phyloP scores from a whole-genome alignment of 2,113 vertebrate species.

The Centropus bengalensis region DNA sequence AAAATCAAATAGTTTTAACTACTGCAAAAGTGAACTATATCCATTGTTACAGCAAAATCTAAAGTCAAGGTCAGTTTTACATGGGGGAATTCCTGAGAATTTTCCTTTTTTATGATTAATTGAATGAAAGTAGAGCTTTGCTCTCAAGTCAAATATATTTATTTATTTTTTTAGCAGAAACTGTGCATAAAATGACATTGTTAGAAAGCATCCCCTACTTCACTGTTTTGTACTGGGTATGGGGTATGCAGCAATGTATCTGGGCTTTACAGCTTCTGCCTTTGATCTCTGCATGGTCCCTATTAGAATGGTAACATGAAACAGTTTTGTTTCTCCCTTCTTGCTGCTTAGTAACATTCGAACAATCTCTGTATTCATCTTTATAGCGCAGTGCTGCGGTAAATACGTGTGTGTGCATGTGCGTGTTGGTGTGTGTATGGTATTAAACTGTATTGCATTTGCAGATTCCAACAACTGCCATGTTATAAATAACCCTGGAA shows the following conservation, averaged over 20 bases:
- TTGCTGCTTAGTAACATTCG: background rate
- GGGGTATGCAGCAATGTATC: background rate
- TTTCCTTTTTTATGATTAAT: background rate
- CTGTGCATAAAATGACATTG: background rate
- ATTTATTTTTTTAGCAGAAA: background rate
- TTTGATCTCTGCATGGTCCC: background rate
- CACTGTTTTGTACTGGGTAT: background rate
- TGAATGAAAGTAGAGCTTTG: background rate
- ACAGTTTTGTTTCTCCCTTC: background rate
- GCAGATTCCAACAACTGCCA: background rate
- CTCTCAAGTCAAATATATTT: background rate
- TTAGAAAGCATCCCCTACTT: background rate
- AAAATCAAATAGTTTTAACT: background rate
- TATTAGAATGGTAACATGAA: background rate
- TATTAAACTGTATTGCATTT: background rate
- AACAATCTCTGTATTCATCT: background rate
- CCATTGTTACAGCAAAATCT: background rate
- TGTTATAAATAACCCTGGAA: background rate
- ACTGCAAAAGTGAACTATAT: background rate
- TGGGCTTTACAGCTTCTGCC: background rate
- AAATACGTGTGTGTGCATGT: background rate
- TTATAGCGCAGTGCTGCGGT: background rate
- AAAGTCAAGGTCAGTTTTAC: background rate
- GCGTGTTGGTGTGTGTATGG: background rate
- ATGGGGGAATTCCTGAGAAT: background rate